These are phyloP conservation scores for Amia ocellicauda DNA, from an alignment of 2,113 vertebrate species.

Conservation along the genomic window DNA sequence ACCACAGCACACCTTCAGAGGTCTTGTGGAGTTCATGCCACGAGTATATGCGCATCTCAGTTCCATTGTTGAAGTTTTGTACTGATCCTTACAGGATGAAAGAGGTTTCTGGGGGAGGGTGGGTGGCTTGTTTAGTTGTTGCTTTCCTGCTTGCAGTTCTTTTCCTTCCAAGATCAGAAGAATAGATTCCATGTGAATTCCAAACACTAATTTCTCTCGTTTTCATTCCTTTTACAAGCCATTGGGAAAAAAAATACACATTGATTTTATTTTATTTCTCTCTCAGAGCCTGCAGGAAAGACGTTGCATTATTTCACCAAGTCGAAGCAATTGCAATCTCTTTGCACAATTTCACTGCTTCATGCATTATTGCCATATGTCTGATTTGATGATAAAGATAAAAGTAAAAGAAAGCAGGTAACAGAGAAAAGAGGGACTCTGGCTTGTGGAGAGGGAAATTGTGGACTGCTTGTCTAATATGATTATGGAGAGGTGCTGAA, in stretches of 20 bases:
- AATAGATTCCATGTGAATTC: neutral
- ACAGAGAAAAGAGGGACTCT: slow-evolving; percentile 35
- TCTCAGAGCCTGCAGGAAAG: neutral
- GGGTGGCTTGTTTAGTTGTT: too few relatives aligned
- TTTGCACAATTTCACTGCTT: neutral
- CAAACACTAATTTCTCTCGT: neutral
- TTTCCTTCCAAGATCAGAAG: too few relatives aligned
- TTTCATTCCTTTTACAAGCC: neutral
- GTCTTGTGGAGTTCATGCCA: too few relatives aligned
- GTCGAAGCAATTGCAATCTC: neutral
- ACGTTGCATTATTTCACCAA: neutral
- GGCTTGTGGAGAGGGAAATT: slow-evolving; percentile 72
- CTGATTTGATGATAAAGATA: neutral
- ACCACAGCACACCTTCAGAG: too few relatives aligned
- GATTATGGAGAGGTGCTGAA: slow-evolving; percentile 69
- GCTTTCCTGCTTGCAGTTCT: too few relatives aligned
- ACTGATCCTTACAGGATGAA: too few relatives aligned
- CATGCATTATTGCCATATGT: neutral
- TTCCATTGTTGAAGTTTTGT: too few relatives aligned
- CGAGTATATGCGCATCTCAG: too few relatives aligned
- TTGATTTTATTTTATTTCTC: neutral
- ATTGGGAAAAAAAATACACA: neutral
- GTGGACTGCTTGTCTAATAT: slow-evolving; percentile 75
- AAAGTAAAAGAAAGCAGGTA: neutral
- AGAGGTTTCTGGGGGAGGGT: too few relatives aligned